These are phyloP conservation scores for Trissoscelio sp. DNA, from an alignment of 2,888 invertebrate species.

Conservation along the genomic window DNA sequence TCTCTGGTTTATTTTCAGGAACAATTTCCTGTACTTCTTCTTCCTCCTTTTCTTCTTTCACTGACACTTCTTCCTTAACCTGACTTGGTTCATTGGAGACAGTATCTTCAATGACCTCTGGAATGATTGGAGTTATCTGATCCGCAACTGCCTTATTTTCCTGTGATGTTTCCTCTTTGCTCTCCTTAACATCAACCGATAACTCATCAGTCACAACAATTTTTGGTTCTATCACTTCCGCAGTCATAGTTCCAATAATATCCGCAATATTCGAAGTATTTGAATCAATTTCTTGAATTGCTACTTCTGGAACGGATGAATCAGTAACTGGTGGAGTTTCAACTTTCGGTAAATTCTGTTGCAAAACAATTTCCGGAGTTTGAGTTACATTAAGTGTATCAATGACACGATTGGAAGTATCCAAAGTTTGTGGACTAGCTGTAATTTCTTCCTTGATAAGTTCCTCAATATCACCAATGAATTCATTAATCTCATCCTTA, in stretches of 20 bases:
- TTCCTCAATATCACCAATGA: slow-evolving; percentile 82
- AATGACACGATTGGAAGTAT: slow-evolving; percentile 67
- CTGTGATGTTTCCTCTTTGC: not conserved
- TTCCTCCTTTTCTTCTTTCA: too few species aligned
- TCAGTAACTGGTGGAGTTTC: slow-evolving; percentile 83
- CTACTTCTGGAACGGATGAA: slow-evolving; percentile 84
- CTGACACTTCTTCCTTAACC: too few species aligned
- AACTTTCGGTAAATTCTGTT: slow-evolving; percentile 75
- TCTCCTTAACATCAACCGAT: not conserved
- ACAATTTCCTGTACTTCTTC: too few species aligned
- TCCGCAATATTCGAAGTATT: slow-evolving; percentile 85
- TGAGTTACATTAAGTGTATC: slow-evolving; percentile 71
- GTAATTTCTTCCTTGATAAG: slow-evolving; percentile 81
- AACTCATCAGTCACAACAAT: slow-evolving; percentile 69
- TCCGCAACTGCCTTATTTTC: too few species aligned
- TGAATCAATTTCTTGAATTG: slow-evolving; percentile 85
- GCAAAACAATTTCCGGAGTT: slow-evolving; percentile 69
- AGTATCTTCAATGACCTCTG: too few species aligned
- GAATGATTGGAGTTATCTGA: too few species aligned
- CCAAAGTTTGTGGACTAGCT: slow-evolving; percentile 75
- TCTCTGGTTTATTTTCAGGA: too few species aligned
- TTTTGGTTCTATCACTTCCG: slow-evolving; percentile 76
- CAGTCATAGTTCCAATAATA: slow-evolving; percentile 82
- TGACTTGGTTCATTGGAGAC: too few species aligned
- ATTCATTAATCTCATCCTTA: slow-evolving; percentile 82